Base-by-base conservation (phyloP, 2,113 vertebrate genomes). In the Chauna torquata region DNA sequence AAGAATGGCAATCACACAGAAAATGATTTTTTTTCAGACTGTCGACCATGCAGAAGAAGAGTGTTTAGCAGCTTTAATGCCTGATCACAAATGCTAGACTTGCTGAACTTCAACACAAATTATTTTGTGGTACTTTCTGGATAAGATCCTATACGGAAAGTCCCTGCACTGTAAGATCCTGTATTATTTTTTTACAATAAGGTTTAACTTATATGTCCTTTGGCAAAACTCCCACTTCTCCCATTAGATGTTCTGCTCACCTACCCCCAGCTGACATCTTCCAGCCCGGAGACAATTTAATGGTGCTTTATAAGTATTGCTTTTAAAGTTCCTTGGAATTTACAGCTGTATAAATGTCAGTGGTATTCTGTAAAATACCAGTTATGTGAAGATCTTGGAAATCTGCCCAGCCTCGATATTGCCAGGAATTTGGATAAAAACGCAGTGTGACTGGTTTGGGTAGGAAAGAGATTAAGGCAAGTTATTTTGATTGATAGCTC, bases 261-360 rank as follows among this genome's bases (percentile, higher is more conserved):
- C 84, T 74, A 42, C 8, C 9, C 32, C 36, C 38, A 54, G 55
- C 15, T 95, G 77, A 54, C 28, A 80, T 38, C 62, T 85, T 94
- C 70, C 70, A 85, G 20, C 20, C 9, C 36, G 55, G n/a, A 61
- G 44, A 42, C 23, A 75, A 74, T 84, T 71, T 82, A 92, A 32
- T 55, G 45, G 28, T 62, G 25, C 58, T 65, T 94, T 68, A 25
- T 14, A 79, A 59, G 50, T 80, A 83, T 62, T 80, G 38, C 81
- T 82, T 89, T 82, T 92, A 45, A 95, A 88, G 38, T 49, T 20
- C 42, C 62, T 79, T 80, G 78, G 75, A 94, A 82, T 94, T 91
- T 91, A 82, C 52, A 87, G 78, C 81, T 90, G 25, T 74, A 88
- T 87, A 94, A 90, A 95, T 90, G 87, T 70, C 94, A 94, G 36